A percentile compares a stretch with the other conserved stretches of the same genome.
phyloP scores from a whole-genome alignment of 2,113 vertebrate species.

The Epinephelus lanceolatus region DNA sequence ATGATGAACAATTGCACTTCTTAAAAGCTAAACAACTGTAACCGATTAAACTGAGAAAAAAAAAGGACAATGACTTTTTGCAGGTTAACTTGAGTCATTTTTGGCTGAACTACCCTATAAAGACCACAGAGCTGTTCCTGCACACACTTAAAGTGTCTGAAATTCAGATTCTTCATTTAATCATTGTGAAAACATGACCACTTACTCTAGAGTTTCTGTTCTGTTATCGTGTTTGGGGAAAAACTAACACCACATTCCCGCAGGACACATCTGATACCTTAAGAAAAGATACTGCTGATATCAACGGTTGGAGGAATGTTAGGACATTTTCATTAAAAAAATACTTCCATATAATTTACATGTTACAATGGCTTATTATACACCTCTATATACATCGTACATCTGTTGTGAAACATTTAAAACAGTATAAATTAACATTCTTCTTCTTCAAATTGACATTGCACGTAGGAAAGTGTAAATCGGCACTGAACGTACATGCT shows the following conservation, averaged over 20 bases:
- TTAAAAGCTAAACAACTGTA: constrained; percentile 21
- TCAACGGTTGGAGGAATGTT: constrained; percentile 78
- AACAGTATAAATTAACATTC: constrained; percentile 85
- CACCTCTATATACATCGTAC: constrained; percentile 72
- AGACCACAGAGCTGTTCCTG: constrained; percentile 1
- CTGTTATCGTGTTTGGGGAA: background rate
- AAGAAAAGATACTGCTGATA: constrained; percentile 60
- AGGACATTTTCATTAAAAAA: constrained; percentile 78
- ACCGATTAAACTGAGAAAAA: background rate
- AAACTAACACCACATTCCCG: constrained; percentile 27
- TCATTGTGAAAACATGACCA: background rate
- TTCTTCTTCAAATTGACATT: constrained; percentile 75
- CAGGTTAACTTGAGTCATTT: background rate
- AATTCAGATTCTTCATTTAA: constrained; percentile 33
- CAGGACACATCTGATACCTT: constrained; percentile 40
- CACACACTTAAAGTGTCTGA: background rate
- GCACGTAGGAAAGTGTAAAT: constrained; percentile 79
- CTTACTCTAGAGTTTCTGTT: constrained; percentile 20
- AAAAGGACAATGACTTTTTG: background rate
- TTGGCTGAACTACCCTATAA: constrained; percentile 28
- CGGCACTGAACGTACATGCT: constrained; percentile 67
- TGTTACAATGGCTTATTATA: constrained; percentile 75
- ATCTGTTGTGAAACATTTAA: constrained; percentile 64
- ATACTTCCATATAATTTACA: constrained; percentile 81
- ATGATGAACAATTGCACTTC: constrained; percentile 71